phyloP scores from a whole-genome alignment of 2,888 invertebrate genomes.

The Anthrax anthrax region DNA sequence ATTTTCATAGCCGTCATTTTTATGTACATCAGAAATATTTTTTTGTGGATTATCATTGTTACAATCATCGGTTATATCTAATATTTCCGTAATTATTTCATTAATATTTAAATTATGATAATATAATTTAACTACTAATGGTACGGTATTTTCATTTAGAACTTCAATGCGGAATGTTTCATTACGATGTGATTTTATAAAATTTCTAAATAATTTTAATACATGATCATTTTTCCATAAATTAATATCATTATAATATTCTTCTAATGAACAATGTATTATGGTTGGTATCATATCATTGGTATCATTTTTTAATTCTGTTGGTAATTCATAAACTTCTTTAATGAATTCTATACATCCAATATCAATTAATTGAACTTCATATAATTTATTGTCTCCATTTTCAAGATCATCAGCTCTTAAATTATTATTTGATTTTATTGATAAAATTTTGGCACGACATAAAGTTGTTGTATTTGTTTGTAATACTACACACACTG shows the following conservation, averaged over 20 bases:
- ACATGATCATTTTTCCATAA: conserved; percentile 46
- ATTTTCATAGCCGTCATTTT: no score
- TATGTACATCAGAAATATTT: no score
- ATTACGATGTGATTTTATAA: conserved; percentile 49
- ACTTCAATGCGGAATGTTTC: conserved; percentile 29
- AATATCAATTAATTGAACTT: conserved; percentile 59
- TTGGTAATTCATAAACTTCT: conserved; percentile 44
- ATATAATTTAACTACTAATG: conserved; percentile 4
- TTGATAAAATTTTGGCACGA: conserved; percentile 68
- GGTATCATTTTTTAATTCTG: conserved; percentile 40
- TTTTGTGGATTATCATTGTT: no score
- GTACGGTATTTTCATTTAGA: conserved; percentile 11
- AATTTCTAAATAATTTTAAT: conserved; percentile 45
- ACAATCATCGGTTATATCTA: no score
- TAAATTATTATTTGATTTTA: no score
- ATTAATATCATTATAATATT: conserved; percentile 34
- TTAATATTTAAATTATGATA: conserved; percentile 1
- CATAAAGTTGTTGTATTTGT: conserved; percentile 75
- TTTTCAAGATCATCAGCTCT: no score
- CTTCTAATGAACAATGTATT: conserved; percentile 47
- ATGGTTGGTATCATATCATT: conserved; percentile 45
- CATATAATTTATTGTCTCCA: conserved; percentile 50
- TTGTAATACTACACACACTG: conserved; percentile 63
- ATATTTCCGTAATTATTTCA: neutral
- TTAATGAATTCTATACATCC: conserved; percentile 45